Evolutionary conservation across 2,113 vertebrate genomes (phyloP), one percentile per base, ranked within the genome.

Genomic region (Turdus rufiventris): DNA sequence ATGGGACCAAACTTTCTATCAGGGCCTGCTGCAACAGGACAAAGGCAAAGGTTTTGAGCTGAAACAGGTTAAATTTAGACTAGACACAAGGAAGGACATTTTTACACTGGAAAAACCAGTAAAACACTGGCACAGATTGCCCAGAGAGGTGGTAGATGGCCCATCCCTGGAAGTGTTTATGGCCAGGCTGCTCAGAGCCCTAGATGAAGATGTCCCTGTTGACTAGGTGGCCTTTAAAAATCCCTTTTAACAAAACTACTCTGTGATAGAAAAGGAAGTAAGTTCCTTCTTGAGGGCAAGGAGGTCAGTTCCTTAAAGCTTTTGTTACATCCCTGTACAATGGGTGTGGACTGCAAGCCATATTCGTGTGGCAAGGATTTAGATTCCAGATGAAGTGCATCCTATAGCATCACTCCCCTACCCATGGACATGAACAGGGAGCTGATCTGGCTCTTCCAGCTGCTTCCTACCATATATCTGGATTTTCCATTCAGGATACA

Each of bases 391-490:
- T 33, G 8, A 62, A 84, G 18, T 0, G 0, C 47, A 63, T 47
- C 76, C 51, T 19, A 26, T 42, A 77, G 40, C 79, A 96, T 24
- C 28, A 0, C 23, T 43, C 5, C 19, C 31, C 42, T 25, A 0
- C 7, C 28, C 43, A 6, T 4, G 21, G 34, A 7, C 5, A 10
- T 0, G 0, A 56, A 24, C 15, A 78, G 45, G 14, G 25, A 60
- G 29, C 58, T 31, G 65, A 33, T 29, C 16, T 17, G 13, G 53
- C 40, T 78, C 38, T 50, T 57, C 29, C 80, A 89, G 48, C 53
- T 53, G 51, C 73, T 74, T 60, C 2, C 0, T 48, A 8, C 48
- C 45, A 17, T 7, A 5, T 1, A 6, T 11, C 77, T 70, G 70
- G 12, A 51, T 91, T 83, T 91, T 67, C 74, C 63, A 33, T 40